These are phyloP conservation scores for Xestia xanthographa DNA, from an alignment of 2,888 invertebrate genomes.

Conservation along the genomic window DNA sequence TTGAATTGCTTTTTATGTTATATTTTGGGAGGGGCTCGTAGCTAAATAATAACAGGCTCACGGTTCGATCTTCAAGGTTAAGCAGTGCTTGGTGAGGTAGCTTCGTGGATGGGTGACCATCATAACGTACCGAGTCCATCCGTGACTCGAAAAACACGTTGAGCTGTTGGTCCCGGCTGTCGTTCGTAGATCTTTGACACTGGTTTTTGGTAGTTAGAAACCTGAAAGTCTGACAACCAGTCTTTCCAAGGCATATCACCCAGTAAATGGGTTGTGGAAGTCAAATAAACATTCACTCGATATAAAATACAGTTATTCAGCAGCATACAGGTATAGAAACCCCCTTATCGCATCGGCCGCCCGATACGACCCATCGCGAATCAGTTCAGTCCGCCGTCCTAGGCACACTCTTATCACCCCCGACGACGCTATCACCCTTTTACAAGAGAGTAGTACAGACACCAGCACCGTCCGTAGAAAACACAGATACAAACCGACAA, in stretches of 20 bases:
- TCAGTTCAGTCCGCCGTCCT: no score
- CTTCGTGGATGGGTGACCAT: not conserved
- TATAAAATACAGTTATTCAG: no score
- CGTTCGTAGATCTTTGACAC: not conserved
- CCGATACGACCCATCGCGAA: no score
- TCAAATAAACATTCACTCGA: not conserved
- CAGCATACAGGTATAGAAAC: no score
- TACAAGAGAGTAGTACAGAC: no score
- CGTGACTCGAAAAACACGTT: not conserved
- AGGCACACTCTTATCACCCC: no score
- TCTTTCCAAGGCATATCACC: not conserved
- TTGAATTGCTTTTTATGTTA: slow-evolving; percentile 45
- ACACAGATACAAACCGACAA: no score
- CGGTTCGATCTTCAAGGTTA: not conserved
- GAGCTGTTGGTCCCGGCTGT: not conserved
- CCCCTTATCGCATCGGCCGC: no score
- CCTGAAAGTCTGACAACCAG: not conserved
- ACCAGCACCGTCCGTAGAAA: no score
- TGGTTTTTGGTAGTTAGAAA: not conserved
- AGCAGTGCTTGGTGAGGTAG: not conserved
- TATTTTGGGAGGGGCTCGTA: slow-evolving; percentile 11
- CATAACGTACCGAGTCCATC: not conserved
- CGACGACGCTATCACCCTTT: no score
- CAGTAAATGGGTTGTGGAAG: not conserved
- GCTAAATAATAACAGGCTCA: not conserved